A percentile compares a stretch with the other conserved stretches of the same genome.
Conservation (phyloP, 2,113 vertebrate genomes). For the Tetrax tetrax region DNA sequence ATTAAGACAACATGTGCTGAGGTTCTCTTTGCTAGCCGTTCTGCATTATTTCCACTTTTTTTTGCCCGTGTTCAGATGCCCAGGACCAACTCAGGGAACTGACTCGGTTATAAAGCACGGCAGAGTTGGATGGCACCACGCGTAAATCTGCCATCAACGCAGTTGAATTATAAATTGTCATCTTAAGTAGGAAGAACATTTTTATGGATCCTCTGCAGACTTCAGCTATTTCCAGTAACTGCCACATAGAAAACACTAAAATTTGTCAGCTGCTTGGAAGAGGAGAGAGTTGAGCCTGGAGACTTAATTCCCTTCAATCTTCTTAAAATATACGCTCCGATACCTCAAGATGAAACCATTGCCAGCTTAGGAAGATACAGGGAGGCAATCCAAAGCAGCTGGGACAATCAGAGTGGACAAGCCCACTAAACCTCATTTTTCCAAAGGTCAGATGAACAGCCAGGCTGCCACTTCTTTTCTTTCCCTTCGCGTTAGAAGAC, state of each 20-base stretch:
- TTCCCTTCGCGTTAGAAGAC: neutral
- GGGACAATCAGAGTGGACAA: neutral
- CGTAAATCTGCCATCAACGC: neutral
- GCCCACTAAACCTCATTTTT: neutral
- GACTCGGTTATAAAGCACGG: neutral
- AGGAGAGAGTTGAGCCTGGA: neutral
- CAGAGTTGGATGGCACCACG: neutral
- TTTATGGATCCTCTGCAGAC: slow-evolving; percentile 39
- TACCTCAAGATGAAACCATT: neutral
- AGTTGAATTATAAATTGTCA: slow-evolving; percentile 29
- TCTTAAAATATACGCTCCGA: neutral
- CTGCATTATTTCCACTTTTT: neutral
- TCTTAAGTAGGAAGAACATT: slow-evolving; percentile 35
- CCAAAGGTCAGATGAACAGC: neutral
- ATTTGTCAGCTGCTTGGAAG: slow-evolving; percentile 2
- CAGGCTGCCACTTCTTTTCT: neutral
- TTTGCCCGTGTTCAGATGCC: neutral
- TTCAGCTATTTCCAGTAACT: slow-evolving; percentile 45
- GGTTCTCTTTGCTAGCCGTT: neutral
- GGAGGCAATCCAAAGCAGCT: neutral
- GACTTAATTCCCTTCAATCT: slow-evolving; percentile 37
- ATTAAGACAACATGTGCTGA: neutral
- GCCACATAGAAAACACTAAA: neutral
- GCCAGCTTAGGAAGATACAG: neutral
- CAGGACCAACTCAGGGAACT: neutral